Conservation (phyloP, 2,113 vertebrate genomes). For the Mesocricetus auratus region DNA sequence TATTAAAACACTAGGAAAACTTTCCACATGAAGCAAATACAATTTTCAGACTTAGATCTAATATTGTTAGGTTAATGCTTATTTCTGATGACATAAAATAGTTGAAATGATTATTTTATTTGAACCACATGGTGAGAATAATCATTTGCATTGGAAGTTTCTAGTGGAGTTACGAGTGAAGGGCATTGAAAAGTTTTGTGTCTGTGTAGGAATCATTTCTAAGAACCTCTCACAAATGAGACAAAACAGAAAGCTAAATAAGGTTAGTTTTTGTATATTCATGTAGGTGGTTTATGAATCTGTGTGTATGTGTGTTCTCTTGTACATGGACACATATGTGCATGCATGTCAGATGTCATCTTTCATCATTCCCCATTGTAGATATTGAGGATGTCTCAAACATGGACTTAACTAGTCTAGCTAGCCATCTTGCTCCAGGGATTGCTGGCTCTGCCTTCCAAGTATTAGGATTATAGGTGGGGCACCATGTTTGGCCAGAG, state of each 20-base stretch:
- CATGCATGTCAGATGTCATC: background rate
- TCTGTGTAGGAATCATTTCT: background rate
- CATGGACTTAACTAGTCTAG: background rate
- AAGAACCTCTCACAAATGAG: background rate
- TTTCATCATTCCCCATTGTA: no score
- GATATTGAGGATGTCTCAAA: background rate
- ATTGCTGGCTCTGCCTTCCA: background rate
- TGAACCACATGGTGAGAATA: background rate
- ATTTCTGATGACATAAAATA: background rate
- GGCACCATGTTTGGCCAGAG: background rate
- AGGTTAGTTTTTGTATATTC: background rate
- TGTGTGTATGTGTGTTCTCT: background rate
- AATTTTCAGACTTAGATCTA: constrained; percentile 15
- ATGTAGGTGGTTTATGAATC: background rate
- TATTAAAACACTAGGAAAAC: background rate
- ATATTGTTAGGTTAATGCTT: background rate
- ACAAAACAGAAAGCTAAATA: background rate
- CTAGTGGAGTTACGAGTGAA: background rate
- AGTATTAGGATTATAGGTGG: background rate
- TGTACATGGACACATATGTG: background rate
- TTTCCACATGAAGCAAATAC: background rate
- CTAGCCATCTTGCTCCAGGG: background rate
- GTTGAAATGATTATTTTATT: background rate
- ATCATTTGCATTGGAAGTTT: background rate
- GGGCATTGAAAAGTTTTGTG: background rate